Base-by-base conservation (phyloP, 2,888 invertebrate genomes). In the Malacosoma neustria region DNA sequence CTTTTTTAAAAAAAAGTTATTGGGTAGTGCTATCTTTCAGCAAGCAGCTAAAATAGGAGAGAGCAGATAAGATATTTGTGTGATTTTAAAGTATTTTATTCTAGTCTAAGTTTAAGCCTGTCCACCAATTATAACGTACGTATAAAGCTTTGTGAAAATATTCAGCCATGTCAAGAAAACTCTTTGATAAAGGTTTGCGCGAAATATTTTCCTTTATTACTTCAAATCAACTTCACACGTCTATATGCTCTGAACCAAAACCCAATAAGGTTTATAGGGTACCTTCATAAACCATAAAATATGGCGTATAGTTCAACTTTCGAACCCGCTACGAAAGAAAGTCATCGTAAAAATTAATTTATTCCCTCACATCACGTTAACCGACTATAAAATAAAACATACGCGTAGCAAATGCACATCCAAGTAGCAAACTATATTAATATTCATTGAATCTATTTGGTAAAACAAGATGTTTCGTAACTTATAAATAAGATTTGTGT, bases 401-500 rank as follows among this genome's bases (percentile, higher is more conserved):
- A 22, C 9, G 22, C 22, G 22, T 7, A 22, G 9, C 22, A 9
- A 7, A 22, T 22, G 22, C 22, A 9, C 7, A n/a, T 34, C 32
- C 40, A 55, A 50, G 52, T 54, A 57, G 49, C 49, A 3, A 33
- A 29, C 32, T 11, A 34, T 37, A 49, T 63, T 46, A 61, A 59
- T 62, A 62, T 64, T 64, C 62, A 61, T 62, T 49, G 59, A 49
- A 55, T 54, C 22, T 49, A 48, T 53, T 49, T n/a, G n/a, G n/a
- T n/a, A 48, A 46, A 48, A 49, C 48, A 46, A 43, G 32, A 22
- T 35, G 37, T 29, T 46, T 47, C 36, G 33, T 42, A 35, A 38
- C 43, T 41, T 40, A 44, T 41, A 41, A 41, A 47, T 32, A 12
- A n/a, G n/a, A 32, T 32, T 32, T 13, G 7, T 22, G 22, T 22